phyloP scores from a whole-genome alignment of 2,113 vertebrate genomes.

The Egretta garzetta region DNA sequence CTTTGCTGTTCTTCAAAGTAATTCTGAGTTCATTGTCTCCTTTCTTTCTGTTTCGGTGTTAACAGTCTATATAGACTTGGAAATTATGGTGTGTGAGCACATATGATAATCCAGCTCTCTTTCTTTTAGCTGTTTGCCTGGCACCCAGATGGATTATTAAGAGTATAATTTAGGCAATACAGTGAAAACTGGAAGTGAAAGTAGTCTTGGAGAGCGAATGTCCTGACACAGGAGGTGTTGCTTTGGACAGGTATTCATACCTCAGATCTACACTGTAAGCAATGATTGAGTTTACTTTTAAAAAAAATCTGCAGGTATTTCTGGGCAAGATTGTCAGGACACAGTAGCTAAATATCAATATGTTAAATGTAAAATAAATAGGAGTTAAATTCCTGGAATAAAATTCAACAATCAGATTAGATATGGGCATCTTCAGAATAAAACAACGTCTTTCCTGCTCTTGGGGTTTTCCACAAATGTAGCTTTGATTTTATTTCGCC shows the following conservation, averaged over 20 bases:
- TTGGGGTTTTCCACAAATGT: not conserved
- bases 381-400: not conserved
- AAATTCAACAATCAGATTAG: not conserved
- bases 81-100: not conserved
- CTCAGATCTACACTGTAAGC: not conserved
- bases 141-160: not conserved
- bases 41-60: not conserved
- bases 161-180: not conserved
- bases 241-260: not conserved
- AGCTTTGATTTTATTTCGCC: not conserved
- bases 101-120: not conserved
- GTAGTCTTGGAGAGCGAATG: not conserved
- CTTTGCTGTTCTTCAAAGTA: not conserved
- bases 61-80: not conserved
- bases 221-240: not conserved
- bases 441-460: not conserved
- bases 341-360: not conserved
- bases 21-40: not conserved
- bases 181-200: not conserved
- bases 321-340: not conserved
- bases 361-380: not conserved
- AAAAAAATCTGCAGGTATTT: not conserved
- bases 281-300: not conserved
- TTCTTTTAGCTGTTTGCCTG: not conserved
- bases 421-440: not conserved